Base-by-base conservation (phyloP, 1,140 invertebrate genomes). In the Wiebesia pumilae region DNA sequence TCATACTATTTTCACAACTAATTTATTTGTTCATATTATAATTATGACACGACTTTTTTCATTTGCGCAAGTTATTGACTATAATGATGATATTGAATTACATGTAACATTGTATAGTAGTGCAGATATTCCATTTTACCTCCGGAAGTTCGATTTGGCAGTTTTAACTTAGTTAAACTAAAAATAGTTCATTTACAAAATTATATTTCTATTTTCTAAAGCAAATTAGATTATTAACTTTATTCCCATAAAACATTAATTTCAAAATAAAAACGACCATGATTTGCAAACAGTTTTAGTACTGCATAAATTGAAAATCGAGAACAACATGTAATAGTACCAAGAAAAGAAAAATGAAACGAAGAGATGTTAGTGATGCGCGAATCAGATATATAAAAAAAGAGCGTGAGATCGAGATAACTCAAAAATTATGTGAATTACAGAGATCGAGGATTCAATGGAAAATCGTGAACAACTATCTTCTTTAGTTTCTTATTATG, bases 341-440 rank as follows among this genome's bases (percentile, higher is more conserved):
- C 19, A 16, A 62, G 24, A 27, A 4, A 27, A 27, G 4, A 62
- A 62, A 19, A 54, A 47, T 47, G 43, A 54, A 54, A 54, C 19
- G 14, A 38, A 38, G 78, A 80, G 9, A 81, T 58, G 10, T 19
- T 2, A 1, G 3, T 43, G 35, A 43, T 19, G 62, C 9, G 24
- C 10, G 16, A 30, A 2, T 19, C 7, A 69, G 30, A 38, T 35
- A 16, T n/a, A n/a, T n/a, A 51, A 65, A 38, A 65, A 62, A 77
- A 33, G 47, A 75, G 51, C 30, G 21, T 79, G 67, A 33, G 24
- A 10, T 65, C 16, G n/a, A 81, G 79, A 82, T 82, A 86, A 81
- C 33, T 75, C 38, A 79, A 35, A 6, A 86, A 35, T 86, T 35
- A 86, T 38, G 80, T 40, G 69, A 86, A 86, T 86, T 77, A 77